Evolutionary conservation across 2,888 invertebrate species (phyloP), one percentile per base, ranked within the genome.

Genomic region (Xylophagus ater): DNA sequence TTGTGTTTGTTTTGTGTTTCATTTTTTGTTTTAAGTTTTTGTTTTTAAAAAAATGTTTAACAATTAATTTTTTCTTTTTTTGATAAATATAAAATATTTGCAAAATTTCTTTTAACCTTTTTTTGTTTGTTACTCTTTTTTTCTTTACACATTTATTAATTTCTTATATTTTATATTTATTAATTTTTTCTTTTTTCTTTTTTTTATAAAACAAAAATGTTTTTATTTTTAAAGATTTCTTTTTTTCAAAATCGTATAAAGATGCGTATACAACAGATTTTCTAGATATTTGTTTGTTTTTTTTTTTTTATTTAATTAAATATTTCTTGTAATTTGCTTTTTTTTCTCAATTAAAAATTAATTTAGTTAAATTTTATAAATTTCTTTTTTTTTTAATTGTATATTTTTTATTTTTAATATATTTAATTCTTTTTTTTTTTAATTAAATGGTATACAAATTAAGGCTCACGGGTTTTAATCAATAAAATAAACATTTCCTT

Each of bases 381-480:
- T 51, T 54, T 57, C 54, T 37, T 37, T 21, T 38, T 29, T 40
- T 12, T 36, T 29, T 31, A 26, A 29, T 29, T 40, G 34, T 20
- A 19, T 34, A 37, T 40, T 10, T 10, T 37, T 4, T 29, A 41
- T 34, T 43, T 37, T 44, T 42, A 42, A 30, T 36, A 40, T 41
- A 36, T 43, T 52, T 54, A 58, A 55, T 35, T 34, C 12, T 35
- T 26, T 35, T 13, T 24, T 18, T 36, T 28, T 9, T n/a, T 19
- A 21, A 17, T 10, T 31, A 36, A 58, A 56, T 60, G 60, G 63
- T 63, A 63, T 63, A 63, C 63, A 59, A 52, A 53, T 54, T 63
- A 63, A 63, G 63, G 63, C 63, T 63, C 59, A 58, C 54, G 55
- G 56, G 58, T 60, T 54, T 29, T 17, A 18, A 30, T 17, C 10